Percentiles rank a stretch among this genome's conserved stretches.
These are phyloP conservation scores for Diprion similis DNA, from an alignment of 1,140 invertebrate genomes.

Conservation along the genomic window DNA sequence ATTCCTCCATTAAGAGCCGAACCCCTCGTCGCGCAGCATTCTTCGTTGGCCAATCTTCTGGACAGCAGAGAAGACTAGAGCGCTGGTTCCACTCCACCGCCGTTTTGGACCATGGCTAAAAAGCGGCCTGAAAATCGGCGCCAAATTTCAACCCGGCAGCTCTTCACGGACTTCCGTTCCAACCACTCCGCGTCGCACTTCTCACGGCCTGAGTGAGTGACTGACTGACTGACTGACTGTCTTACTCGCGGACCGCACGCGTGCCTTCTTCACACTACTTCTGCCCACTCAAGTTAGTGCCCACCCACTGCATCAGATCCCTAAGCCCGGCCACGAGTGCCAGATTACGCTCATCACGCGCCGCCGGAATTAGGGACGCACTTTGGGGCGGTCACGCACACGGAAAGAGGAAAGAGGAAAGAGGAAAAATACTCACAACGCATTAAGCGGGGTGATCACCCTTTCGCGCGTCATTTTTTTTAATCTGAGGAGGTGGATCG, in stretches of 20 bases:
- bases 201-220: neutral
- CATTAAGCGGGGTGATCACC: too few relatives aligned
- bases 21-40: slow-evolving; percentile 1
- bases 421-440: too few relatives aligned
- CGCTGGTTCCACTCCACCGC: too few relatives aligned
- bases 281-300: neutral
- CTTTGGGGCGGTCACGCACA: too few relatives aligned
- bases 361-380: too few relatives aligned
- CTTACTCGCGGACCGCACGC: slow-evolving; percentile 1
- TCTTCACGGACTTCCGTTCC: neutral
- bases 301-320: neutral
- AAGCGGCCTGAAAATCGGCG: too few relatives aligned
- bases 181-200: neutral
- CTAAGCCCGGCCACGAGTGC: neutral
- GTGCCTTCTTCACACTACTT: neutral
- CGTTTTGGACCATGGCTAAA: too few relatives aligned
- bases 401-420: too few relatives aligned
- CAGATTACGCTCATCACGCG: too few relatives aligned
- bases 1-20: neutral
- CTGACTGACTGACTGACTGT: neutral
- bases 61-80: neutral
- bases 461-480: too few relatives aligned
- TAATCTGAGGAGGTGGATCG: too few relatives aligned
- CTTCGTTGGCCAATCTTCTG: neutral
- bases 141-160: too few relatives aligned